These are phyloP conservation scores for Erynnis tages DNA, from an alignment of 2,888 invertebrate genomes.

Conservation along the genomic window DNA sequence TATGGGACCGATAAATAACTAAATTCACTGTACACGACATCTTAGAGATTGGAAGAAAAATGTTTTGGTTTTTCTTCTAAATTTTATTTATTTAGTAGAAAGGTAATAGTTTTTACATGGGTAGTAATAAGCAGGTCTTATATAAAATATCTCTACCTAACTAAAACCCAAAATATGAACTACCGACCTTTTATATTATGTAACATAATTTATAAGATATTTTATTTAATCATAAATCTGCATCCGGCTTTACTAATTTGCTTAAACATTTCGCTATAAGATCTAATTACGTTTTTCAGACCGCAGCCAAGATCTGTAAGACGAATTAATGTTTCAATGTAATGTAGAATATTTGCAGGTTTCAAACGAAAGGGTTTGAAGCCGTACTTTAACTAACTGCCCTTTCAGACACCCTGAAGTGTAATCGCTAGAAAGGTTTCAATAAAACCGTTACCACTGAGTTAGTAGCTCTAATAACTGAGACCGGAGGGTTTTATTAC, in stretches of 20 bases:
- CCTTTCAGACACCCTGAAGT: constrained; percentile 11
- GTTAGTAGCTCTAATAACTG: constrained; percentile 22
- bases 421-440: constrained; percentile 21
- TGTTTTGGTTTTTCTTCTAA: no score
- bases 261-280: no score
- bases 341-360: constrained; percentile 3
- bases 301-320: background rate
- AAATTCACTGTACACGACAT: constrained; percentile 16
- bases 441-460: constrained; percentile 22
- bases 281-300: background rate
- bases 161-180: no score
- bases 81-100: no score
- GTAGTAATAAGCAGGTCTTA: no score
- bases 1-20: constrained; percentile 31
- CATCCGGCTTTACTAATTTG: no score
- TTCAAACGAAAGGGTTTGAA: constrained; percentile 12
- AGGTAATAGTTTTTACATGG: no score
- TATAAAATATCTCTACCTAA: no score
- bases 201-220: no score
- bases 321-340: constrained; percentile 14
- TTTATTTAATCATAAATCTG: no score
- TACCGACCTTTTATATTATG: no score
- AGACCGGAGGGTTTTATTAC: constrained; percentile 16
- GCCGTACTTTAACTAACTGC: constrained; percentile 18
- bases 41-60: background rate